These are phyloP conservation scores for Drosophila nasuta DNA, from an alignment of 1,140 invertebrate species.

Conservation along the genomic window DNA sequence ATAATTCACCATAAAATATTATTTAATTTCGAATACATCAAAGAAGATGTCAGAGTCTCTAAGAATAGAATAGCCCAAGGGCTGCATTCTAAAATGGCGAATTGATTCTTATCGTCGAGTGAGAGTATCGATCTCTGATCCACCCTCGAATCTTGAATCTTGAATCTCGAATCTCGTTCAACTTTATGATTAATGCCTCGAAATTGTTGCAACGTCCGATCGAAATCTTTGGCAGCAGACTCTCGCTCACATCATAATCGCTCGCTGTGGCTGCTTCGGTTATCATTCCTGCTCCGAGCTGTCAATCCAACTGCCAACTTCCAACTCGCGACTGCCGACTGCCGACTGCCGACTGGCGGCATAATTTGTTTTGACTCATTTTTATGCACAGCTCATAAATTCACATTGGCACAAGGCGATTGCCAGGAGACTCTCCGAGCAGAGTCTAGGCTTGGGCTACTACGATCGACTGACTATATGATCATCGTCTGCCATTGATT, in stretches of 20 bases:
- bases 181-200: constrained; percentile 69
- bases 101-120: constrained; percentile 37
- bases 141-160: constrained; percentile 54
- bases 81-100: constrained; percentile 28
- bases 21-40: constrained; percentile 18
- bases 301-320: constrained; percentile 55
- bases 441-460: constrained; percentile 7
- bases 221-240: constrained; percentile 56
- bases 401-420: constrained; percentile 34
- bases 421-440: background rate
- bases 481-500: constrained; percentile 69
- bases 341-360: constrained; percentile 30
- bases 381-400: constrained; percentile 82
- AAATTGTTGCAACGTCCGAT: constrained; percentile 71
- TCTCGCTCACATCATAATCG: constrained; percentile 73
- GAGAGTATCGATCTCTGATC: constrained; percentile 36
- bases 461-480: constrained; percentile 31
- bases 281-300: constrained; percentile 33
- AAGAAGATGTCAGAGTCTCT: constrained; percentile 27
- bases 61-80: background rate
- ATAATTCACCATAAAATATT: constrained; percentile 28
- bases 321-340: no score
- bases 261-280: background rate
- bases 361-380: constrained; percentile 84
- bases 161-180: constrained; percentile 40